Evolutionary conservation across 1,140 invertebrate genomes (phyloP).

Genomic region (Caerostris darwini): DNA sequence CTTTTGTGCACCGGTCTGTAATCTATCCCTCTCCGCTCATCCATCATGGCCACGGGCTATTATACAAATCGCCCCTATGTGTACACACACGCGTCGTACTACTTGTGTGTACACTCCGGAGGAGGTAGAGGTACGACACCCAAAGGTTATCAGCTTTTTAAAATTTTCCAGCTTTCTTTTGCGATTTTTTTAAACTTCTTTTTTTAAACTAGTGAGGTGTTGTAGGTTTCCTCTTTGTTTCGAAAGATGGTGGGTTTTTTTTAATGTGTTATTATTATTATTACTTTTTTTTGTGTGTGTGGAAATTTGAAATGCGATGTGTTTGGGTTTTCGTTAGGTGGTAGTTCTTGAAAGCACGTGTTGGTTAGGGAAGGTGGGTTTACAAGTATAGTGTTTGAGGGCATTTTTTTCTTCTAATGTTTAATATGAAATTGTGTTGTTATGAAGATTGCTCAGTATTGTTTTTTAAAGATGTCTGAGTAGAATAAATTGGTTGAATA

Average conservation of each 20-base stretch:
- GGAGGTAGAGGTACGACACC: not conserved
- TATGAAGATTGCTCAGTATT: not conserved
- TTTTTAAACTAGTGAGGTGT: not conserved
- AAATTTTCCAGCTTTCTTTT: not conserved
- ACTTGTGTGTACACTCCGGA: not conserved
- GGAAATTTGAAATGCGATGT: slow-evolving; percentile 1
- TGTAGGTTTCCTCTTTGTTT: not conserved
- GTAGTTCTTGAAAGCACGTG: not conserved
- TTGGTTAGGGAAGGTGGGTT: too few relatives aligned
- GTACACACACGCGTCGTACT: slow-evolving; percentile 13
- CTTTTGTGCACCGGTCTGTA: slow-evolving; percentile 74
- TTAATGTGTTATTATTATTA: too few relatives aligned
- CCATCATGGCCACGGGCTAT: slow-evolving; percentile 66
- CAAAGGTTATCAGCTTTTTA: slow-evolving; percentile 23
- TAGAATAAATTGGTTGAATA: too few relatives aligned
- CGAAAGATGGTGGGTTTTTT: too few relatives aligned
- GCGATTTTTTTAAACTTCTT: not conserved
- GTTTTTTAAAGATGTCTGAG: too few relatives aligned
- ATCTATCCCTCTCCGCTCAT: slow-evolving; percentile 62
- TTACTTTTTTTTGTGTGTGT: not conserved
- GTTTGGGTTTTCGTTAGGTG: not conserved
- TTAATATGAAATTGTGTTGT: too few relatives aligned
- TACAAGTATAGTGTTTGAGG: too few relatives aligned
- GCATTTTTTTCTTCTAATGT: too few relatives aligned
- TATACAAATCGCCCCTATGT: slow-evolving; percentile 66